Evolutionary conservation across 35 echinoderm and acorn worm genomes (phyloP).

Genomic region (Chiridota heheva): DNA sequence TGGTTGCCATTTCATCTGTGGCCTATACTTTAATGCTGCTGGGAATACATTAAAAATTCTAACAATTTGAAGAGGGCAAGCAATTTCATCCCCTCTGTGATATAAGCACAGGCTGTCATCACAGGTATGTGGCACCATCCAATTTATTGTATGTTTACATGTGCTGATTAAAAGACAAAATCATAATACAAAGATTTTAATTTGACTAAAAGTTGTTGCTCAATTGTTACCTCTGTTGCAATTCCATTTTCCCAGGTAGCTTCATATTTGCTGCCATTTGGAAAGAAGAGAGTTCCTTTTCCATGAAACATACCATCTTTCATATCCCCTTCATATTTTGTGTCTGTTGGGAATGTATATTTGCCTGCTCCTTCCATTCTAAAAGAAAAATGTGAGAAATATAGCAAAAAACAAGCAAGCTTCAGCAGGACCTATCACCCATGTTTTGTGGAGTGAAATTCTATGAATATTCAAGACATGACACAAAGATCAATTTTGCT

Average conservation of each 20-base stretch:
- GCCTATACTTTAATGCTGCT: too few species aligned
- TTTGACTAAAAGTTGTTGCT: too few species aligned
- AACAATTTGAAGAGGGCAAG: too few species aligned
- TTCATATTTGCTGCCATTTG: slow-evolving; percentile 99
- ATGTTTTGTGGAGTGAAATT: neutral
- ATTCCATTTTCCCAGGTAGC: slow-evolving; percentile 98
- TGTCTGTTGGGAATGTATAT: slow-evolving; percentile 87
- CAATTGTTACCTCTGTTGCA: slow-evolving; percentile 84
- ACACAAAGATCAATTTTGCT: neutral
- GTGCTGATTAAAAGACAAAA: too few species aligned
- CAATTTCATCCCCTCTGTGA: too few species aligned
- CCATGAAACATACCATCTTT: slow-evolving; percentile 99
- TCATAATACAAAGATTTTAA: too few species aligned
- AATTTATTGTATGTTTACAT: too few species aligned
- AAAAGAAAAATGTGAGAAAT: slow-evolving; percentile 15
- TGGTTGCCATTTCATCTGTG: too few species aligned
- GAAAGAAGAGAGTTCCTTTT: slow-evolving; percentile 90
- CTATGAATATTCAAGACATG: neutral
- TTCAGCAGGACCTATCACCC: neutral
- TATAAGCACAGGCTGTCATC: too few species aligned
- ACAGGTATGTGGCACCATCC: too few species aligned
- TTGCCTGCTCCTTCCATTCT: slow-evolving; percentile 96
- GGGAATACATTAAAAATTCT: too few species aligned
- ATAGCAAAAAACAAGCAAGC: neutral
- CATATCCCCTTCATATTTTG: slow-evolving; percentile 94